Conservation (phyloP, 2,797 vertebrate species). For the Sebastes paucispinis region DNA sequence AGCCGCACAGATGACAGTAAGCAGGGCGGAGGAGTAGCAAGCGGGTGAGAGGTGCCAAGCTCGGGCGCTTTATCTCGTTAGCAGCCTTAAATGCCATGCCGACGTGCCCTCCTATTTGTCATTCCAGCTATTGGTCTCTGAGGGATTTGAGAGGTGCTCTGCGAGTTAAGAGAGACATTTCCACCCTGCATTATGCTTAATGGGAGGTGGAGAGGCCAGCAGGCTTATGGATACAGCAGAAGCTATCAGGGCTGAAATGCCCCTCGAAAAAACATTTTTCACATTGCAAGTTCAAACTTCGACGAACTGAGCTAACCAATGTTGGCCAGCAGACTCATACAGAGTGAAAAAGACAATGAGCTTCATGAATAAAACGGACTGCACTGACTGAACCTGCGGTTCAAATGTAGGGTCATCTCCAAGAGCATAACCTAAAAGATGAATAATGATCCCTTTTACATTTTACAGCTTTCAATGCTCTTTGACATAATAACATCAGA, state of each 20-base stretch:
- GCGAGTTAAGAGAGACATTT: conserved; percentile 76
- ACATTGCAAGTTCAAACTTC: conserved; percentile 54
- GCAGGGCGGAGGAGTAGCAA: conserved; percentile 63
- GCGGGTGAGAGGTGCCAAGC: conserved; percentile 73
- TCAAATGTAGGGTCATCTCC: conserved; percentile 12
- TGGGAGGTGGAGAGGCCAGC: conserved; percentile 76
- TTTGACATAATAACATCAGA: conserved; percentile 10
- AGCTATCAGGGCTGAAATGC: conserved; percentile 68
- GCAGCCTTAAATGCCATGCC: conserved; percentile 78
- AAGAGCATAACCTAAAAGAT: conserved; percentile 12
- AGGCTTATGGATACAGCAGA: conserved; percentile 71
- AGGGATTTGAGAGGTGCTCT: conserved; percentile 78
- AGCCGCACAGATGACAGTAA: conserved; percentile 75
- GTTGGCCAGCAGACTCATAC: conserved; percentile 28
- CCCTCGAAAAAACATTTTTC: conserved; percentile 70
- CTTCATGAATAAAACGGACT: conserved; percentile 44
- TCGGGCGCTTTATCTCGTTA: conserved; percentile 79
- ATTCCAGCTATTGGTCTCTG: conserved; percentile 76
- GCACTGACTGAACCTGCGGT: neutral
- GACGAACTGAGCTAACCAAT: conserved; percentile 30
- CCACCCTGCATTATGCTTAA: conserved; percentile 78
- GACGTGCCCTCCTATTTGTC: conserved; percentile 76
- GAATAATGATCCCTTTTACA: conserved; percentile 7
- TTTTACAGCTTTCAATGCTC: neutral
- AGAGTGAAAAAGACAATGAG: conserved; percentile 31